Base-by-base conservation (phyloP, 2,797 vertebrate genomes). In the Tarsius wallacei region DNA sequence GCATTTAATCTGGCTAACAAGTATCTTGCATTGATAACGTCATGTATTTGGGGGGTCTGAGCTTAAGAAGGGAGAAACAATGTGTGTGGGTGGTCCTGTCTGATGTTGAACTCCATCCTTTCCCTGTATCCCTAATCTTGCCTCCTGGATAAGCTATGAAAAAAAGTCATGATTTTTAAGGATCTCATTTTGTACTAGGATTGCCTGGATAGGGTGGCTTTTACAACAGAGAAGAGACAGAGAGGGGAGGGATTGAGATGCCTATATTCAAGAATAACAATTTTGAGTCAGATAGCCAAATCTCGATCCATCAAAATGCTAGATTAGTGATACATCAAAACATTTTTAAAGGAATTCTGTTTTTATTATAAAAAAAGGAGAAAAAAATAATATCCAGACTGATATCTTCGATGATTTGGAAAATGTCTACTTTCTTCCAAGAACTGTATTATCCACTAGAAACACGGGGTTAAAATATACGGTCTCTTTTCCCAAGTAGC, bases 331-430 rank as follows among this genome's bases (percentile, higher is more conserved):
- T 31, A 92, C 2, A 31, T 63, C 21, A 83, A 91, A 80, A 22
- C 24, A 55, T 21, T 87, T 86, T 76, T 55, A 73, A 91, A 82
- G 24, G 12, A 70, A 90, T 73, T 55, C 33, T 90, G 2, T 88
- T 82, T 87, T 90, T 63, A 64, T 74, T 47, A 15, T 53, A 83
- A 87, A 93, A 90, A 89, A 93, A 87, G 47, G 33, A 88, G 68
- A 76, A 87, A 84, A 63, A 57, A 83, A 53, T 77, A 7, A 81
- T 53, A 68, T 28, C 4, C 26, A 80, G 3, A 49, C 8, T 9
- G 22, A 47, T 33, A 21, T 66, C 4, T 88, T 88, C 24, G 26
- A 53, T 73, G 71, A 81, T 74, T 94, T 81, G 28, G 12, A 49
- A 66, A 90, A 64, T 51, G 47, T 0, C 14, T 85, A 42, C 51